phyloP scores from a whole-genome alignment of 2,888 invertebrate genomes.

The Parapristionchus giblindavisi region DNA sequence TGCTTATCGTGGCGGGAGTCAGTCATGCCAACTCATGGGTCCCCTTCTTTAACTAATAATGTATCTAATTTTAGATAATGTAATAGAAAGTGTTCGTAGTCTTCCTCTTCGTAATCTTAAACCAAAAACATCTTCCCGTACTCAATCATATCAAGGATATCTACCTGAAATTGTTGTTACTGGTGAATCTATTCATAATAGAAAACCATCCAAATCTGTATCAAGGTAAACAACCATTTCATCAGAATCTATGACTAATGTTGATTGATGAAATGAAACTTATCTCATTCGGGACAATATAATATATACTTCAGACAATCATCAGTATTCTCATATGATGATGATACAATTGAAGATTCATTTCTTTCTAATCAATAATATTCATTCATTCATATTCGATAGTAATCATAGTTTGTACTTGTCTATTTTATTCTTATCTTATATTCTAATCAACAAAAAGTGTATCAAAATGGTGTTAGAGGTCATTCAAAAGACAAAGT shows the following conservation, averaged over 20 bases:
- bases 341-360: background rate
- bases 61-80: background rate
- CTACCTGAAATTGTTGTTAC: constrained; percentile 38
- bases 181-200: constrained; percentile 32
- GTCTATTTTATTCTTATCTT: too few species aligned
- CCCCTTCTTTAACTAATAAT: too few species aligned
- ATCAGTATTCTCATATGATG: constrained; percentile 35
- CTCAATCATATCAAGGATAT: constrained; percentile 27
- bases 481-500: too few species aligned
- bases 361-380: constrained; percentile 3
- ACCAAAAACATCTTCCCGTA: constrained; percentile 4
- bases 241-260: too few species aligned
- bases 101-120: constrained; percentile 16
- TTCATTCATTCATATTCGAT: background rate
- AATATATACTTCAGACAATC: constrained; percentile 21
- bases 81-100: background rate
- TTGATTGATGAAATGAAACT: too few species aligned
- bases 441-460: too few species aligned
- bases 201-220: constrained; percentile 13
- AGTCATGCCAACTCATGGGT: too few species aligned
- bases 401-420: too few species aligned
- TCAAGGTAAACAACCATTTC: constrained; percentile 13
- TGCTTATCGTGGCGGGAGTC: too few species aligned
- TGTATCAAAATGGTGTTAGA: too few species aligned
- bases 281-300: background rate